Evolutionary conservation across 2,888 invertebrate genomes (phyloP).

Genomic region (Pachydiplax longipennis): DNA sequence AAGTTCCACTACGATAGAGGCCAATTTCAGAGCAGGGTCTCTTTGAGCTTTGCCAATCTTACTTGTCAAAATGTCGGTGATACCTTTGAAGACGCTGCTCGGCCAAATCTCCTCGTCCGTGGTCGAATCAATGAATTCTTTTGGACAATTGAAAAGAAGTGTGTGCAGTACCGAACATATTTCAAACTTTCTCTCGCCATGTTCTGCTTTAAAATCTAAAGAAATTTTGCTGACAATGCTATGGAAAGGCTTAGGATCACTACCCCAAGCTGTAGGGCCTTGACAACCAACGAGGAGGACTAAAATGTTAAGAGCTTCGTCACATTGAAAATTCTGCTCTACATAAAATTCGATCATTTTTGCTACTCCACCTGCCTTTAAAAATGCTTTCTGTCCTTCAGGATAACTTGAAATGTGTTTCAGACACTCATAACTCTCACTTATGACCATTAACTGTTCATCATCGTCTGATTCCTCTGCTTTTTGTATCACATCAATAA

Average conservation of each 20-base stretch:
- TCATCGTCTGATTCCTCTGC: constrained; percentile 82
- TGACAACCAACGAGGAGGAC: constrained; percentile 76
- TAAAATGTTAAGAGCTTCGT: constrained; percentile 83
- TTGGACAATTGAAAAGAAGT: constrained; percentile 76
- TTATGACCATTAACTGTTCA: constrained; percentile 85
- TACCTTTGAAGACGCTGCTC: constrained; percentile 78
- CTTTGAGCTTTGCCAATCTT: constrained; percentile 88
- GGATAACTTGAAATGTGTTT: constrained; percentile 81
- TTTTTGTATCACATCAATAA: constrained; percentile 83
- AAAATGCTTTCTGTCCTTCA: constrained; percentile 80
- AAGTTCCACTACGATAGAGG: constrained; percentile 80
- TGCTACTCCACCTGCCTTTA: constrained; percentile 78
- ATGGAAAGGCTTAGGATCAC: constrained; percentile 80
- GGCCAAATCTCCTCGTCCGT: constrained; percentile 82
- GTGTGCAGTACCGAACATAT: constrained; percentile 81
- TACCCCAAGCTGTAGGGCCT: constrained; percentile 76
- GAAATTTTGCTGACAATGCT: constrained; percentile 82
- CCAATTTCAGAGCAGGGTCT: constrained; percentile 85
- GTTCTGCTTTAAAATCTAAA: constrained; percentile 87
- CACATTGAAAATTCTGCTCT: constrained; percentile 87
- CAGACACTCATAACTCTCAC: constrained; percentile 84
- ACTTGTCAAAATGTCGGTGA: constrained; percentile 83
- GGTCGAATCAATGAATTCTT: constrained; percentile 69
- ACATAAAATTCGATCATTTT: constrained; percentile 69
- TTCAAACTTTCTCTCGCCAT: constrained; percentile 89